phyloP scores from a whole-genome alignment of 2,888 invertebrate genomes.

The Bellardia pandia region DNA sequence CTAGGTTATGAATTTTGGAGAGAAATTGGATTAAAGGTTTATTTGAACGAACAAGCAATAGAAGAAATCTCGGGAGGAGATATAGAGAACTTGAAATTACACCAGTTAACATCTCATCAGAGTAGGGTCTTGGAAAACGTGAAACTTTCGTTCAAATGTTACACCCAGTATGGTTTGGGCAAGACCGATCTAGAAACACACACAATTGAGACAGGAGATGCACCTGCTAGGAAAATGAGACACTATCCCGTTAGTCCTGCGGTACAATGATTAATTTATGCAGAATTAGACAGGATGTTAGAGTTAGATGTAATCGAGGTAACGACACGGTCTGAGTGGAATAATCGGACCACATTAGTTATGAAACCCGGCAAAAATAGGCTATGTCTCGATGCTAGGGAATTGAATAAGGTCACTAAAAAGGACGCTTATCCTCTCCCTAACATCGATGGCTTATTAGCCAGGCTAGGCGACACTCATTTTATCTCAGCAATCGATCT shows the following conservation, averaged over 20 bases:
- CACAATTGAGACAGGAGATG: slow-evolving; percentile 39
- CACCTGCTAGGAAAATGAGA: slow-evolving; percentile 43
- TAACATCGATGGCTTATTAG: slow-evolving; percentile 45
- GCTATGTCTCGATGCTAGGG: slow-evolving; percentile 42
- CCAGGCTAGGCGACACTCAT: slow-evolving; percentile 34
- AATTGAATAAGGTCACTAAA: slow-evolving; percentile 41
- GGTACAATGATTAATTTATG: slow-evolving; percentile 29
- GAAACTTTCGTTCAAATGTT: slow-evolving; percentile 40
- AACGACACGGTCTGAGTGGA: slow-evolving; percentile 17
- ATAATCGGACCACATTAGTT: slow-evolving; percentile 4
- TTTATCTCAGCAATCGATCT: slow-evolving; percentile 50
- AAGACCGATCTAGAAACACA: slow-evolving; percentile 42
- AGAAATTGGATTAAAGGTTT: background rate
- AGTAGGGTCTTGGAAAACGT: background rate
- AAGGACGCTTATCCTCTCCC: slow-evolving; percentile 52
- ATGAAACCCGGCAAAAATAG: slow-evolving; percentile 11
- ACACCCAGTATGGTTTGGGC: slow-evolving; percentile 26
- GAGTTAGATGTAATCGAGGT: slow-evolving; percentile 12
- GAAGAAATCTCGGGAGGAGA: background rate
- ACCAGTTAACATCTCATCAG: slow-evolving; percentile 15
- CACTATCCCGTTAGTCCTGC: slow-evolving; percentile 46
- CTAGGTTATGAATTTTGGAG: slow-evolving; percentile 17
- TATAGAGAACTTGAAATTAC: background rate
- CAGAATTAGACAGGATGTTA: slow-evolving; percentile 49
- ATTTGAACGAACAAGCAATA: background rate